These are phyloP conservation scores for Leptoclinus maculatus DNA, from an alignment of 2,797 vertebrate genomes.

Conservation along the genomic window DNA sequence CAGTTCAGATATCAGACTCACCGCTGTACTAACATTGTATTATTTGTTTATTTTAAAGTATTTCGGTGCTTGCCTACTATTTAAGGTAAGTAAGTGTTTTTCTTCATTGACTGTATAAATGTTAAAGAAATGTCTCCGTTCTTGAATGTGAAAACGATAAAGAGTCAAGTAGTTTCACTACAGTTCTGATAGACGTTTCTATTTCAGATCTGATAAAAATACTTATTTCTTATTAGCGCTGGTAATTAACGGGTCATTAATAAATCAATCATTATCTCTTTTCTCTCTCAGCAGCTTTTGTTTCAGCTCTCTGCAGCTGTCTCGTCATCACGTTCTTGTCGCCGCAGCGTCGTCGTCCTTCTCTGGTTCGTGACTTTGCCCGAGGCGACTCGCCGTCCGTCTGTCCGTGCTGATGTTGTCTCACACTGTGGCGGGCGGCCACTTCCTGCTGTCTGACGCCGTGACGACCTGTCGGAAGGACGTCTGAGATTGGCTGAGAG, in stretches of 20 bases:
- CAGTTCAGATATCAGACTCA: too few relatives aligned
- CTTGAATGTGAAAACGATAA: neutral
- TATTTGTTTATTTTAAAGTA: too few relatives aligned
- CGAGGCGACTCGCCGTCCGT: neutral
- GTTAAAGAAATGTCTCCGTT: too few relatives aligned
- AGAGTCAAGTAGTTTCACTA: neutral
- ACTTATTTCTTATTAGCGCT: neutral
- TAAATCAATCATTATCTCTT: neutral
- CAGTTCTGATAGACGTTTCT: neutral
- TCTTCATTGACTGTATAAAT: too few relatives aligned
- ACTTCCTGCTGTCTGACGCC: conserved; percentile 4
- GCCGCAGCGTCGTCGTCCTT: neutral
- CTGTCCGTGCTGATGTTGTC: neutral
- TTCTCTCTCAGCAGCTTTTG: neutral
- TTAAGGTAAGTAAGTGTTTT: too few relatives aligned
- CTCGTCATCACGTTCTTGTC: neutral
- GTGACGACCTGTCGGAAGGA: neutral
- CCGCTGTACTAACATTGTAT: too few relatives aligned
- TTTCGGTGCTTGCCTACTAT: too few relatives aligned
- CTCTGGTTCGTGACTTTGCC: conserved; percentile 24
- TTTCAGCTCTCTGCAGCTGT: conserved; percentile 1
- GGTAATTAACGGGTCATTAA: neutral
- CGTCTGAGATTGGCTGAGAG: conserved; percentile 12
- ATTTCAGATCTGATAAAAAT: neutral
- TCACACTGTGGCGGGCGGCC: conserved; percentile 1